Base-by-base conservation (phyloP, 92 coral and sea anemone genomes). In the Palythoa caribaeorum region DNA sequence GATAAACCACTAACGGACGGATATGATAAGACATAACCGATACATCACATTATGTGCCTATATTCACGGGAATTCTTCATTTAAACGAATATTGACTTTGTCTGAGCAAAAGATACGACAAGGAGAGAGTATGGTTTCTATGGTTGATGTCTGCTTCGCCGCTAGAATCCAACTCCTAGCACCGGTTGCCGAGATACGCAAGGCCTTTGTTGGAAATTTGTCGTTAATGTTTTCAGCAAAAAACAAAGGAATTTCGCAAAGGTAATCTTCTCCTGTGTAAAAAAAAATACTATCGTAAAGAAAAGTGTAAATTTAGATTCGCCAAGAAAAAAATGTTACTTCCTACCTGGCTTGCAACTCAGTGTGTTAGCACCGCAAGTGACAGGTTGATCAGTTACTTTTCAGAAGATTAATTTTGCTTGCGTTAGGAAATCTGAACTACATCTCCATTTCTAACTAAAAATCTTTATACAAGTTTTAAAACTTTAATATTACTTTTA, bases 11-110 rank as follows among this genome's bases (percentile, higher is more conserved):
- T 88, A 50, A 87, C 90, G 88, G 92, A 88, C 91, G 90, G 94
- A 93, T 76, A 81, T 52, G 89, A 92, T 90, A 92, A 89, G 75
- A 77, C 28, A 17, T 63, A 93, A 90, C 17, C 83, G 96, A 94
- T 94, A 94, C 96, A 94, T 66, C 60, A 62, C 39, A 54, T 87
- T 76, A 59, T 83, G 88, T 85, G 78, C 86, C 6, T 85, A 73
- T 84, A 92, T 89, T 79, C 90, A 88, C 71, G 92, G 88, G 84
- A 91, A 91, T 89, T 93, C 84, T 84, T 89, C 88, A 86, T 77
- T 83, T 87, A 92, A 89, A 85, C 80, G 92, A 92, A 92, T 92
- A 90, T 89, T 93, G 94, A 92, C 94, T 94, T 93, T 78, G 92
- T 35, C 76, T 81, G 12, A 81, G 76, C 57, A 44, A 79, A 81